A percentile compares a stretch with the other conserved stretches of the same genome.
phyloP scores from a whole-genome alignment of 2,797 vertebrate species.

The Gadopsis bispinosus region DNA sequence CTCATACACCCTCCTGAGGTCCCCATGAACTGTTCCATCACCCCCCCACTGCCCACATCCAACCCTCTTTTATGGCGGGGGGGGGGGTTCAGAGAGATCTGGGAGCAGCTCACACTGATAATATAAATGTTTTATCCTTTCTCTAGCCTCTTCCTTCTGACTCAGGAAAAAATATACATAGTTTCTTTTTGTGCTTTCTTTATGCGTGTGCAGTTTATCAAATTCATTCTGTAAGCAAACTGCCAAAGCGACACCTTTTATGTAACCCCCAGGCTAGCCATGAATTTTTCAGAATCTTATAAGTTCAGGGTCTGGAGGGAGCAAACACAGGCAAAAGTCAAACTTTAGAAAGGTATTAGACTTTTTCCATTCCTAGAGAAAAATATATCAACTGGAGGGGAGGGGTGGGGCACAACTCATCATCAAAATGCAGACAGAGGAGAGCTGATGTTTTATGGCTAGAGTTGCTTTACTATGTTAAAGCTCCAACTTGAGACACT shows the following conservation, averaged over 20 bases:
- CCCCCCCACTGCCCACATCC: conserved; percentile 21
- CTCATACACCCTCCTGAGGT: conserved; percentile 26
- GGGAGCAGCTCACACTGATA: conserved; percentile 63
- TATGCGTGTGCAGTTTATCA: conserved; percentile 71
- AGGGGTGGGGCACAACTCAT: conserved; percentile 2
- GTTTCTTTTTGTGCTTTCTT: conserved; percentile 38
- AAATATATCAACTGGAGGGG: conserved; percentile 32
- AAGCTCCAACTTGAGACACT: conserved; percentile 34
- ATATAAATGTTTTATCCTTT: conserved; percentile 79
- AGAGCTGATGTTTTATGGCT: conserved; percentile 30
- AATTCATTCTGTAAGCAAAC: conserved; percentile 79
- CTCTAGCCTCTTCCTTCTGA: conserved; percentile 68
- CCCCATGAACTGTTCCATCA: conserved; percentile 21
- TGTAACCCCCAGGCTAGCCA: conserved; percentile 68
- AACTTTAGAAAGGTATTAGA: conserved; percentile 50
- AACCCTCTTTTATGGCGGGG: conserved; percentile 43
- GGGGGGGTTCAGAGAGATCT: conserved; percentile 63
- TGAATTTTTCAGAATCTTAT: conserved; percentile 76
- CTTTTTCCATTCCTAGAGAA: conserved; percentile 13
- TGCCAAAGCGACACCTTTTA: conserved; percentile 78
- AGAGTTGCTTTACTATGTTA: conserved; percentile 43
- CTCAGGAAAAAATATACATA: conserved; percentile 65
- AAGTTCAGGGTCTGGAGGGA: conserved; percentile 63
- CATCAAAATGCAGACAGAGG: conserved; percentile 34
- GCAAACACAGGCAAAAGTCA: conserved; percentile 58